Evolutionary conservation across 2,113 vertebrate species (phyloP).

Genomic region (Pangasianodon gigas): DNA sequence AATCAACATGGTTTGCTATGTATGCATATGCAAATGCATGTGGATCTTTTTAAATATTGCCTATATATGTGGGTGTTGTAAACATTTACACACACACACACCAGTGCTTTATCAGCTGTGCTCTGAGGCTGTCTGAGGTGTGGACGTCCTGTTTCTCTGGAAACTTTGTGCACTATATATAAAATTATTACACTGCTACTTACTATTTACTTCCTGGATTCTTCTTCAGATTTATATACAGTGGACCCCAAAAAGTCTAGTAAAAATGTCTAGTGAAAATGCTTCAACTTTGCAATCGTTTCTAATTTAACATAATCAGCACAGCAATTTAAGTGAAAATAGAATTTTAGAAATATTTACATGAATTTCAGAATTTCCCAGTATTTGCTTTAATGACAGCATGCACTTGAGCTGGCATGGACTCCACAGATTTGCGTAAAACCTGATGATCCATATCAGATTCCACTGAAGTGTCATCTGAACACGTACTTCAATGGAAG

Average conservation of each 20-base stretch:
- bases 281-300: neutral
- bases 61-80: neutral
- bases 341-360: neutral
- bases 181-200: neutral
- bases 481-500: neutral
- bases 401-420: neutral
- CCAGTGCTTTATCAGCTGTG: slow-evolving; percentile 1
- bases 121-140: neutral
- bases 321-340: neutral
- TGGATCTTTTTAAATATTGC: neutral
- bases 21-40: neutral
- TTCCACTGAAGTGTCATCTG: neutral
- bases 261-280: neutral
- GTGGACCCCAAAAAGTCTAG: neutral
- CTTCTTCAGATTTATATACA: neutral
- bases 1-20: neutral
- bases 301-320: neutral
- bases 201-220: neutral
- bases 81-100: neutral
- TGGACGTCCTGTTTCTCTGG: neutral
- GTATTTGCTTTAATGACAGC: neutral
- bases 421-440: neutral
- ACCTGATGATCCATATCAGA: neutral
- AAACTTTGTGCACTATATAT: neutral
- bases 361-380: neutral